These are phyloP conservation scores for Lasioglossum lativentre DNA, from an alignment of 2,888 invertebrate genomes.

Conservation along the genomic window DNA sequence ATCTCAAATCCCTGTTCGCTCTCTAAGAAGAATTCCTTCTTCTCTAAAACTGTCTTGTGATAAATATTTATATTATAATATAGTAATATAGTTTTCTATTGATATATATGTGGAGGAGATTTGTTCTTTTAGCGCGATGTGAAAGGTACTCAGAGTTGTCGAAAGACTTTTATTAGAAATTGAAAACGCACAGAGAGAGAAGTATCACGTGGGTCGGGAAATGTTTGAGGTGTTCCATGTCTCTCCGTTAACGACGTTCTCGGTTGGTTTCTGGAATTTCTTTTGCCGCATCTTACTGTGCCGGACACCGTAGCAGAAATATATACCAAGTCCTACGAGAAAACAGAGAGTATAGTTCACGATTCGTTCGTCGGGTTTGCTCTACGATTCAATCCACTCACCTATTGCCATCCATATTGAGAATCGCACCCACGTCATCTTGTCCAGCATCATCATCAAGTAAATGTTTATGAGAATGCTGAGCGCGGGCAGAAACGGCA, in stretches of 20 bases:
- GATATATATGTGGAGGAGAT: not conserved
- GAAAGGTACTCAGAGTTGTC: not conserved
- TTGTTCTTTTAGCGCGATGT: not conserved
- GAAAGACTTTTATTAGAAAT: slow-evolving; percentile 6
- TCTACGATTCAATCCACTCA: slow-evolving; percentile 82
- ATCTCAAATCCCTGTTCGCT: slow-evolving; percentile 90
- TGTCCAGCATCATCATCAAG: slow-evolving; percentile 92
- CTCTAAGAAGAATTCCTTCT: slow-evolving; percentile 54
- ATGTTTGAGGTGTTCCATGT: slow-evolving; percentile 55
- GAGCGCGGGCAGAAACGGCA: slow-evolving; percentile 92
- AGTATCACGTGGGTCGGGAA: slow-evolving; percentile 39
- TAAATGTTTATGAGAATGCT: slow-evolving; percentile 94
- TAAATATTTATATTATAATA: not conserved
- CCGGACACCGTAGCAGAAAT: slow-evolving; percentile 89
- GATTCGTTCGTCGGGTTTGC: not conserved
- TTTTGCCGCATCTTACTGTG: slow-evolving; percentile 80
- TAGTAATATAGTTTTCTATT: not conserved
- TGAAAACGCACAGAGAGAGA: not conserved
- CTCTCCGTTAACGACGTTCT: slow-evolving; percentile 4
- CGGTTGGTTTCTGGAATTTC: not conserved
- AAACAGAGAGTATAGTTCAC: not conserved
- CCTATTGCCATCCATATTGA: slow-evolving; percentile 92
- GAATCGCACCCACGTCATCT: slow-evolving; percentile 93
- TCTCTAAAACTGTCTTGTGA: not conserved
- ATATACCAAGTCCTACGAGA: slow-evolving; percentile 83